phyloP scores from a whole-genome alignment of 1,140 invertebrate genomes.

The Magallana angulata region DNA sequence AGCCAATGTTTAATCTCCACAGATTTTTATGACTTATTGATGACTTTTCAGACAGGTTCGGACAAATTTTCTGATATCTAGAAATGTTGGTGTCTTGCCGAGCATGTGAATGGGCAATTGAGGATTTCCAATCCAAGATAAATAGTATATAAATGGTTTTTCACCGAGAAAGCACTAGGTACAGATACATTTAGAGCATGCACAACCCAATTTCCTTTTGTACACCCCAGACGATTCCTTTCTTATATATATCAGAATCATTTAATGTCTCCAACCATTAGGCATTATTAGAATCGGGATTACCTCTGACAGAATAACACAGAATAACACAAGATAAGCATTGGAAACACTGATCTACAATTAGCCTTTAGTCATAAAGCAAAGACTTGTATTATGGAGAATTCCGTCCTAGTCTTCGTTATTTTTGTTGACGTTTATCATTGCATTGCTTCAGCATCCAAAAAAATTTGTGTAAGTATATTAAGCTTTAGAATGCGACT shows the following conservation, averaged over 20 bases:
- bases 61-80: constrained; percentile 21
- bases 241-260: constrained; percentile 32
- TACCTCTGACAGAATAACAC: constrained; percentile 23
- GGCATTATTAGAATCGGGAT: constrained; percentile 18
- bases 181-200: neutral
- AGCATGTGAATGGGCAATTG: constrained; percentile 21
- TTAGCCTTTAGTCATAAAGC: constrained; percentile 29
- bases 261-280: constrained; percentile 18
- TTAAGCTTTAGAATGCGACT: neutral
- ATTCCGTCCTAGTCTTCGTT: neutral
- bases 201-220: neutral
- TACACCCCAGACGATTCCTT: neutral
- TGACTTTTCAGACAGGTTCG: constrained; percentile 18
- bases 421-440: constrained; percentile 25
- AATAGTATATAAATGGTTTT: constrained; percentile 9
- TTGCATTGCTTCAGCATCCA: neutral
- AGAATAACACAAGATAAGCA: constrained; percentile 28
- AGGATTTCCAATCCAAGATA: constrained; percentile 7
- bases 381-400: constrained; percentile 1
- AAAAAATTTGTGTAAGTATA: neutral
- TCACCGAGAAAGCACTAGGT: neutral
- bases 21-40: constrained; percentile 37
- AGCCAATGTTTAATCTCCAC: constrained; percentile 30
- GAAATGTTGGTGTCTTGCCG: neutral
- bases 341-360: constrained; percentile 26